Base-by-base conservation (phyloP, 2,888 invertebrate species). In the Tenthredo mesomela region DNA sequence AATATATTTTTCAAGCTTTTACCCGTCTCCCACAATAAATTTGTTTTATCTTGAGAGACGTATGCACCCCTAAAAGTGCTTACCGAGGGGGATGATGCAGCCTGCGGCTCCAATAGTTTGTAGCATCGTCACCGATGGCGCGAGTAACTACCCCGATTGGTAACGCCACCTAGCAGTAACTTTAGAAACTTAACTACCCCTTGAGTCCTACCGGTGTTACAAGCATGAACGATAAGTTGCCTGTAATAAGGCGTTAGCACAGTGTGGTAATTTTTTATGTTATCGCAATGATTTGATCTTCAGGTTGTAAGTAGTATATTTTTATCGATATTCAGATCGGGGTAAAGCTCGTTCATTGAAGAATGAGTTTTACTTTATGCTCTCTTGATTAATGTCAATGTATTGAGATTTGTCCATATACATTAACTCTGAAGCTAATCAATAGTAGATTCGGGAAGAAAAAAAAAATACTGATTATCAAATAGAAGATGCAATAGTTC, bases 141-240 rank as follows among this genome's bases (percentile, higher is more conserved):
- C 9, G 12, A 21, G 6, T 21, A 40, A 12, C 37, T 25, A 21
- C 21, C 15, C 40, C 6, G 61, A 40, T 61, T 15, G 21, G 21
- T 80, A 25, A 10, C 40, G 40, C 21, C 37, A 40, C n/a, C 61
- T 40, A 50, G 4, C 40, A 10, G 3, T 4, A 40, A 80, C 47
- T 61, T 25, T 1, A 50, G 25, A 80, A n/a, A 58, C 61, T 1
- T 40, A 25, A 10, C 29, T 43, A 40, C 43, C 10, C 43, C 12
- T 21, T 33, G 50, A 33, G 29, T 29, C 33, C 29, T 15, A 15
- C 3, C 12, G 3, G 29, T 47, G 43, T 77, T 18, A 58, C 80
- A 80, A 15, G 21, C n/a, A 25, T 21, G 58, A 61, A 9, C 21
- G 21, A 80, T 61, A n/a, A 37, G 80, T 80, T 80, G 80, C 80